Evolutionary conservation across 2,113 vertebrate species (phyloP), one percentile per base, ranked within the genome.

Genomic region (Gymnarchus niloticus): DNA sequence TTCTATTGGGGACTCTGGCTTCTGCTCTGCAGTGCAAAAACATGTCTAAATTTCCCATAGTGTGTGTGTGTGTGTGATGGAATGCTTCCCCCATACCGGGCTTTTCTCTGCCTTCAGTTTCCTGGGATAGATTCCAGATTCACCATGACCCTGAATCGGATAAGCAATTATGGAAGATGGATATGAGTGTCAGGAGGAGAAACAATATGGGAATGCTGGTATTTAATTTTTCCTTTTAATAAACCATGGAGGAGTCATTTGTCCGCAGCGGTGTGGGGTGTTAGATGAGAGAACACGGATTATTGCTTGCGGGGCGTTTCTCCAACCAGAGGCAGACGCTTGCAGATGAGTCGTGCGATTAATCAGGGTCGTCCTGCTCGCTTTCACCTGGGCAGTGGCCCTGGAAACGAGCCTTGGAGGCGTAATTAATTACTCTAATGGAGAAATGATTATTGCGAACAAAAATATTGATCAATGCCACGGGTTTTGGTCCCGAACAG

Each of bases 381-480:
- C 81, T 4, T 83, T 77, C 87, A 80, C 88, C 85, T 41, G 87
- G 87, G 78, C 91, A 89, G 89, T 90, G 86, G 81, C 56, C 49
- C 87, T 90, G 91, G 91, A 93, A 93, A 93, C 91, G 89, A 93
- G 91, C 92, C 92, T 92, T 92, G 91, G 92, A 92, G 91, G 90
- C 90, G 89, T 89, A 92, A 93, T 92, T 92, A 92, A 93, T 91
- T 91, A 91, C 89, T 33, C 51, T 89, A 81, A 87, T 83, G 88
- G 88, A 90, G 89, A 93, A 92, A 93, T 93, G 92, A 93, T 94
- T 91, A 91, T 88, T 88, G 86, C 44, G 87, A 89, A 90, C 87
- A 90, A 91, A 93, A 92, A 90, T 93, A 94, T 93, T 88, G 93
- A 94, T 93, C 90, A 89, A 78, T 85, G 82, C 87, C 33, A 85